A percentile compares a stretch with the other conserved stretches of the same genome.
Conservation (phyloP, 2,113 vertebrate species). For the Notothenia rossii region DNA sequence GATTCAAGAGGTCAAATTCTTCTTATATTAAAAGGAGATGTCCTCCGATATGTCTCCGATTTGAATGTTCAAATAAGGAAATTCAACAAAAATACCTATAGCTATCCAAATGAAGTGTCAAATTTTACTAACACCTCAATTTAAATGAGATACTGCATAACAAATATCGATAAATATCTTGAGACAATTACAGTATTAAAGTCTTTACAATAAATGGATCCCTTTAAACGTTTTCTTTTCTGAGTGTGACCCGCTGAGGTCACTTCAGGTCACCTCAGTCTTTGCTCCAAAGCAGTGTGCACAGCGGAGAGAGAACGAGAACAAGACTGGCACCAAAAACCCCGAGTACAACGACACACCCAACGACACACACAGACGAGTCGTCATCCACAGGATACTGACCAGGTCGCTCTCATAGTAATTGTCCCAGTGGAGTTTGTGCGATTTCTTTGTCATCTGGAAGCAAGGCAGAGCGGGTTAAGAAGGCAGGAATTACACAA, state of each 20-base stretch:
- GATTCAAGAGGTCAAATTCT: background rate
- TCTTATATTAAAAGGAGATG: too few relatives aligned
- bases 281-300: slow-evolving; percentile 42
- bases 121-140: background rate
- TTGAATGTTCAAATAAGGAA: too few relatives aligned
- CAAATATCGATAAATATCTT: too few relatives aligned
- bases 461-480: slow-evolving; percentile 90
- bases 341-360: slow-evolving; percentile 54
- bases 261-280: slow-evolving; percentile 31
- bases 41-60: too few relatives aligned
- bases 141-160: background rate
- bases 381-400: slow-evolving; percentile 84
- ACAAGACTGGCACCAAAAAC: slow-evolving; percentile 51
- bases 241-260: slow-evolving; percentile 24
- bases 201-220: slow-evolving; percentile 34
- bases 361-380: slow-evolving; percentile 59
- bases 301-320: slow-evolving; percentile 33
- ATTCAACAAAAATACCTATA: too few relatives aligned
- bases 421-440: slow-evolving; percentile 95
- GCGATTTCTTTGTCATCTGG: slow-evolving; percentile 95
- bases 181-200: background rate
- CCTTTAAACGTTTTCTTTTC: slow-evolving; percentile 53
- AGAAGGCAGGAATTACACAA: slow-evolving; percentile 41
- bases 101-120: too few relatives aligned
- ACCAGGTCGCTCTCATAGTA: slow-evolving; percentile 96